Evolutionary conservation across 2,113 vertebrate species (phyloP).

Genomic region (Noturus placidus): DNA sequence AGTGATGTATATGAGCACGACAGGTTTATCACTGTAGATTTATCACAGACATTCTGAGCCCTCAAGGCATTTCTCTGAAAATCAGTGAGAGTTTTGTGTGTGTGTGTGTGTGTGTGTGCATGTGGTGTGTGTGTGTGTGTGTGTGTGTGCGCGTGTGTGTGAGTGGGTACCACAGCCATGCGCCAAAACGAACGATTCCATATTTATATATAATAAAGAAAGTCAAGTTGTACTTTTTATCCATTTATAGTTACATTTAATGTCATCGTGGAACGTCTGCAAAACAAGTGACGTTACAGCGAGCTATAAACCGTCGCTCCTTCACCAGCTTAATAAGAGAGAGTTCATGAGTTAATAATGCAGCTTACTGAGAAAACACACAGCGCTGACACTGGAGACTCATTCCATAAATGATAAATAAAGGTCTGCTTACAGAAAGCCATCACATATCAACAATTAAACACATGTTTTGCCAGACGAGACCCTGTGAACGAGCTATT

Average conservation of each 20-base stretch:
- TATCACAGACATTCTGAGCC: not conserved
- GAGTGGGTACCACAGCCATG: not conserved
- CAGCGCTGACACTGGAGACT: not conserved
- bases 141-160: not conserved
- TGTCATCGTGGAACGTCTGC: too few relatives aligned
- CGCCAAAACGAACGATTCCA: too few relatives aligned
- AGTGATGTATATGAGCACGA: not conserved
- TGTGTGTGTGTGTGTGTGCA: not conserved
- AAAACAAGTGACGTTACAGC: too few relatives aligned
- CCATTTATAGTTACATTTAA: not conserved
- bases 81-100: not conserved
- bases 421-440: too few relatives aligned
- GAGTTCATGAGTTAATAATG: too few relatives aligned
- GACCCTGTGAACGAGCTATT: too few relatives aligned
- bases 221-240: not conserved
- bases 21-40: conserved; percentile 1
- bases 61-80: not conserved
- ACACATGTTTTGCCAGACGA: too few relatives aligned
- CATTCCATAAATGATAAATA: not conserved
- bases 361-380: too few relatives aligned
- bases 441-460: too few relatives aligned
- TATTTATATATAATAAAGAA: not conserved
- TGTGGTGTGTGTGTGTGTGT: too few relatives aligned
- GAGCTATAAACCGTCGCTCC: too few relatives aligned
- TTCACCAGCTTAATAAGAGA: too few relatives aligned